phyloP scores from a whole-genome alignment of 2,888 invertebrate species.

The Agonopterix heracliana region DNA sequence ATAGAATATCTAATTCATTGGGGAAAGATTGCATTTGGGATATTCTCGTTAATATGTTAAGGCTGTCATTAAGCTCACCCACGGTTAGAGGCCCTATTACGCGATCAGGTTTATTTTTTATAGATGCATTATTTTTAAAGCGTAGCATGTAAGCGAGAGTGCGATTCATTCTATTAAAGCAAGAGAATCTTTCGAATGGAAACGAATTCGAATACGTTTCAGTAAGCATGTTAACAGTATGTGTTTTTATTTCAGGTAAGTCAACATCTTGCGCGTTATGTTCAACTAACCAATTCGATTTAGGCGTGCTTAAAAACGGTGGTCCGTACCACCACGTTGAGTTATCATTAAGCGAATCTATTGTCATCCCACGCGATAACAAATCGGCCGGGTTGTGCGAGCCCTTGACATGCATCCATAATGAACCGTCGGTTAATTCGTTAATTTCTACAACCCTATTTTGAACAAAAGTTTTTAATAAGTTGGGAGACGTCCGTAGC shows the following conservation, averaged over 20 bases:
- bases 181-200: conserved; percentile 2
- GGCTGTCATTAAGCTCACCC: neutral
- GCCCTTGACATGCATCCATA: conserved; percentile 7
- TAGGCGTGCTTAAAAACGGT: neutral
- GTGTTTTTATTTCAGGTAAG: conserved; percentile 2
- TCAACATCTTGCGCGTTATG: neutral
- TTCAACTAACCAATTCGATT: neutral
- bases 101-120: neutral
- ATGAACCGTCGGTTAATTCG: neutral
- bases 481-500: conserved; percentile 10
- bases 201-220: neutral
- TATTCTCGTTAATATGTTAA: neutral
- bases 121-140: conserved; percentile 5
- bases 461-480: conserved; percentile 18
- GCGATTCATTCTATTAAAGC: neutral
- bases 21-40: conserved; percentile 5
- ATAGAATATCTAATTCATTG: neutral
- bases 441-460: conserved; percentile 15
- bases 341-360: conserved; percentile 2
- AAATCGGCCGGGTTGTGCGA: conserved; percentile 10
- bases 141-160: conserved; percentile 5
- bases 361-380: neutral
- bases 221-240: neutral
- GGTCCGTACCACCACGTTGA: conserved; percentile 8
- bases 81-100: neutral